A percentile compares a stretch with the other conserved stretches of the same genome.
Evolutionary conservation across 2,888 invertebrate species (phyloP).

Genomic region (Hartigia nigra): DNA sequence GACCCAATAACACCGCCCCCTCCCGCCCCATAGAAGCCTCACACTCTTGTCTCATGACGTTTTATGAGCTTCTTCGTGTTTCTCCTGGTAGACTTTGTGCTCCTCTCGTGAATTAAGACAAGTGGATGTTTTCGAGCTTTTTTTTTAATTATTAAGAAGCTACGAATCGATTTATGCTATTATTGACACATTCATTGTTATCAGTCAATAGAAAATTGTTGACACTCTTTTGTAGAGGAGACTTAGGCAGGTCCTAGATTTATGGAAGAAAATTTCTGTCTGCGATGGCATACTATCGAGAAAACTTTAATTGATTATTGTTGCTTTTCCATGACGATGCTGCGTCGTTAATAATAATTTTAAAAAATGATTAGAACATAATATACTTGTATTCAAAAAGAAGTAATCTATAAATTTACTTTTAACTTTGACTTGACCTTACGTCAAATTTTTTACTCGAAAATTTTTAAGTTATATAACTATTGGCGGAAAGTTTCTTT

Average conservation of each 20-base stretch:
- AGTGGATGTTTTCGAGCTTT: not conserved
- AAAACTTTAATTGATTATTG: no score
- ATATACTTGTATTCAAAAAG: no score
- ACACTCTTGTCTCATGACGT: not conserved
- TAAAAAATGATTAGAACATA: no score
- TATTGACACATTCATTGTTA: not conserved
- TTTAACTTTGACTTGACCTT: no score
- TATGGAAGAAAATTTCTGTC: not conserved
- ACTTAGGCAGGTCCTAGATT: constrained; percentile 9
- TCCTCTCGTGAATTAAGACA: not conserved
- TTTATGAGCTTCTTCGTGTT: not conserved
- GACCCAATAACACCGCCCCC: constrained; percentile 64
- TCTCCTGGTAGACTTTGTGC: not conserved
- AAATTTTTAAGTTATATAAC: not conserved
- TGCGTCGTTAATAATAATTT: no score
- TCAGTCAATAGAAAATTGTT: no score
- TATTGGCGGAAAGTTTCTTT: not conserved
- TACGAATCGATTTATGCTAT: not conserved
- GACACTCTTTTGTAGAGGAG: no score
- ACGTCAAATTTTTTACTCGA: not conserved
- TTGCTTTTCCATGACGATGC: no score
- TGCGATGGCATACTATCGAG: no score
- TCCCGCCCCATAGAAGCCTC: constrained; percentile 27
- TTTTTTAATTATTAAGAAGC: not conserved
- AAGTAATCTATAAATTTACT: no score